A percentile compares a stretch with the other conserved stretches of the same genome.
phyloP scores from a whole-genome alignment of 2,113 vertebrate genomes.

The Sorex fumeus region DNA sequence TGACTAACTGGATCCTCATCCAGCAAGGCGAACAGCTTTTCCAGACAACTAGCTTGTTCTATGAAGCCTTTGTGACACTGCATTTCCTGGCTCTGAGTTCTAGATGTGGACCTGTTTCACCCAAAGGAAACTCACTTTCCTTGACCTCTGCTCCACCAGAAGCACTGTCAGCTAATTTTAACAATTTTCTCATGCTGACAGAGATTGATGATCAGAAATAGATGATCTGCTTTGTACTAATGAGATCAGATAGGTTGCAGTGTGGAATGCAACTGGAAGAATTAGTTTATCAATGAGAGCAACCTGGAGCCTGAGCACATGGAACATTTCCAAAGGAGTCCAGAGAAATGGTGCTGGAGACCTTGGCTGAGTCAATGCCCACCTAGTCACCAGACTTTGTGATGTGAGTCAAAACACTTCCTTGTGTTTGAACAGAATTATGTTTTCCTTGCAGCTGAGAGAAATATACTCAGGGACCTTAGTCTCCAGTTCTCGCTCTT shows the following conservation, averaged over 20 bases:
- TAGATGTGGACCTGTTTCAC: neutral
- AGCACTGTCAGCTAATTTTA: neutral
- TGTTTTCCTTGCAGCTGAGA: slow-evolving; percentile 3
- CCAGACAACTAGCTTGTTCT: neutral
- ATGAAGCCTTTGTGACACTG: neutral
- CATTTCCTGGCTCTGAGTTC: neutral
- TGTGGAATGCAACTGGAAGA: neutral
- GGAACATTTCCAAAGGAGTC: neutral
- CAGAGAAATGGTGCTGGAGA: neutral
- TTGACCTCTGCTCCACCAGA: neutral
- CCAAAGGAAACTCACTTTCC: neutral
- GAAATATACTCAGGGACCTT: neutral
- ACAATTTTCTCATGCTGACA: neutral
- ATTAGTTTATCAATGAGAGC: neutral
- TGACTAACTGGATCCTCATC: too few relatives aligned
- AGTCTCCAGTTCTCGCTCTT: neutral
- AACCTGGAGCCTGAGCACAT: neutral
- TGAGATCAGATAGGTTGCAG: neutral
- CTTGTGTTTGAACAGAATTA: neutral
- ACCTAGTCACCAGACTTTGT: neutral
- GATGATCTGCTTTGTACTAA: neutral
- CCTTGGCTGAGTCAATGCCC: neutral
- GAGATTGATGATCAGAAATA: neutral
- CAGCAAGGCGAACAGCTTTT: too few relatives aligned
- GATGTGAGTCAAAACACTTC: neutral